Evolutionary conservation across 1,140 invertebrate genomes (phyloP), one percentile per base, ranked within the genome.

Genomic region (Dreissena polymorpha): DNA sequence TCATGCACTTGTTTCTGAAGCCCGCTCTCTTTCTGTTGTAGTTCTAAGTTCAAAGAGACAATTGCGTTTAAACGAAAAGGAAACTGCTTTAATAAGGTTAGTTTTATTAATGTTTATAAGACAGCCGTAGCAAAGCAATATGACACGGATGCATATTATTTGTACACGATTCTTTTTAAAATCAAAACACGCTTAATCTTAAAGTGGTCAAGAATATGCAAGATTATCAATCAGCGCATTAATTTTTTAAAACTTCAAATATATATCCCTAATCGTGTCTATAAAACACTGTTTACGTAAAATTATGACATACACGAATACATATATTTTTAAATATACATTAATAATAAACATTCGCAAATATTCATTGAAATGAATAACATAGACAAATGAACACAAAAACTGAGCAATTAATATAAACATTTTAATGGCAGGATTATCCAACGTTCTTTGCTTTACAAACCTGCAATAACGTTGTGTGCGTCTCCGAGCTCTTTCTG

Each of bases 391-490:
- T 14, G 23, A n/a, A 39, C 50, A 23, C 29, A 29, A 1, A 39
- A 69, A 21, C 13, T n/a, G 12, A 49, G 57, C 57, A 39, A 50
- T 71, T 70, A 69, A 64, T 16, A 51, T 29, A n/a, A 50, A 6
- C 57, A 7, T n/a, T 25, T 49, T n/a, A 60, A 13, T 14, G 39
- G 7, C 2, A 57, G n/a, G 1, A 70, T 3, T 25, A 39, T 57
- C 18, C 39, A 64, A 39, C 3, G 39, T 16, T 51, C 14, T 23
- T 10, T n/a, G n/a, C 39, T 16, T 50, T 27, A 18, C 10, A 50
- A 75, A 88, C 88, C 80, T 72, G 77, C 70, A 14, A 86, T 85
- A 5, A 73, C 63, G 27, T 74, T 69, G 50, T 88, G 60, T 0
- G 84, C 51, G 13, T 83, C 55, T 16, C 86, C 83, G 8, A 88